Percentiles rank a stretch among this genome's conserved stretches.
Evolutionary conservation across 1,140 invertebrate genomes (phyloP).

Genomic region (Heterodera schachtii): DNA sequence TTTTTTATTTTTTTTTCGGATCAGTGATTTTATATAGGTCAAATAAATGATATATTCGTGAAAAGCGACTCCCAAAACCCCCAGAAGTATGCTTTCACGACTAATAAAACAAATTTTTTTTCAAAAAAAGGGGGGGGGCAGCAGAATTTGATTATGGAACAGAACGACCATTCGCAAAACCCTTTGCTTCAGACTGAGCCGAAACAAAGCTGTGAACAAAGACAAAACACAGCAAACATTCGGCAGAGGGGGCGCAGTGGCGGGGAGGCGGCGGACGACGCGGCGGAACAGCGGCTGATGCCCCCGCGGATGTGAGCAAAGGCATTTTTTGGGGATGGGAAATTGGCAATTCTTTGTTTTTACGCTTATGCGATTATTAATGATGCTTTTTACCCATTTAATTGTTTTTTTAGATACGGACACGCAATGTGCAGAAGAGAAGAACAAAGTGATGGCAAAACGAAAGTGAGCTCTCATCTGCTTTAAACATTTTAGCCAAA

Average conservation of each 20-base stretch:
- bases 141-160: too few species aligned
- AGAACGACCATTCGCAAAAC: too few species aligned
- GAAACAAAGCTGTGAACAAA: neutral
- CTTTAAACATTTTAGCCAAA: neutral
- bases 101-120: too few species aligned
- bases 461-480: neutral
- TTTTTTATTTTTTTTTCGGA: too few species aligned
- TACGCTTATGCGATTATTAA: neutral
- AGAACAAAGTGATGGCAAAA: slow-evolving; percentile 6
- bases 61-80: too few species aligned
- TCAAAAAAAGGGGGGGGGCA: too few species aligned
- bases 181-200: neutral
- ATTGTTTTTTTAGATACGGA: slow-evolving; percentile 16
- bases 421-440: slow-evolving; percentile 21
- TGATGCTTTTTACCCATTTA: neutral
- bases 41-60: too few species aligned
- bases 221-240: slow-evolving; percentile 33
- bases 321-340: neutral
- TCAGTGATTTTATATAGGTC: too few species aligned
- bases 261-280: neutral
- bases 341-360: too few species aligned
- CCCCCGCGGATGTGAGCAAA: slow-evolving; percentile 4
- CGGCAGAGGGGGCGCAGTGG: slow-evolving; percentile 30
- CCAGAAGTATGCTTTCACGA: too few species aligned
- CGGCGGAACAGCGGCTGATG: neutral